Evolutionary conservation across 2,888 invertebrate genomes (phyloP), one percentile per base, ranked within the genome.

Genomic region (Priocnemis perturbator): DNA sequence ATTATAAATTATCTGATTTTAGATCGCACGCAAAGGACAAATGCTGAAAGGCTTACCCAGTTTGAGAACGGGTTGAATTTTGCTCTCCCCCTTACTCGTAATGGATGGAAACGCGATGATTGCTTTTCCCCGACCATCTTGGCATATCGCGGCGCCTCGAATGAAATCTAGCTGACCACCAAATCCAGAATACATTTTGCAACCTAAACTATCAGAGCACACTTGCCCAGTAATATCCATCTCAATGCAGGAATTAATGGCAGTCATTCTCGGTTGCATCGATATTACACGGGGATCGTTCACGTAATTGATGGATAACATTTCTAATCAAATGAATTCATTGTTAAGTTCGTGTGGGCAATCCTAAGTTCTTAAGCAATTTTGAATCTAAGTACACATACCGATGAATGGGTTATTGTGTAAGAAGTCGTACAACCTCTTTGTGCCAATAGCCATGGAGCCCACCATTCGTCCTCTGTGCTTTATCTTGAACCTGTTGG

Each of bases 121-220:
- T 3, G 98, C 96, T 88, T 96, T 97, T 21, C 98, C 98, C 76
- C 90, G 90, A 0, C 97, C 97, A 89, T 98, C 98, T 2, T 92
- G 86, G 2, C 95, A 92, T 86, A 96, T 94, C 0, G 95, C 97
- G 1, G 98, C 95, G 23, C 98, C 98, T 65, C 97, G 93, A 77
- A 97, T 95, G 88, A 98, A 98, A 90, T 98, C 98, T 48, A 97
- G 95, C 87, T 98, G 98, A 0, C 97, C 97, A 14, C 98, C 98
- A 88, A 97, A 97, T 9, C 97, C 97, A 0, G 94, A 94, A 86
- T 91, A 95, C 92, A 93, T 92, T 67, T 93, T 91, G 0, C 93
- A 93, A 23, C 92, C 92, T 90, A 88, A 3, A 78, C 84, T 85
- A 78, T 93, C 93, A 0, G 93, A 90, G 58, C 91, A 91, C 23